Conservation (phyloP, 2,888 invertebrate genomes). For the Athetis lepigone region DNA sequence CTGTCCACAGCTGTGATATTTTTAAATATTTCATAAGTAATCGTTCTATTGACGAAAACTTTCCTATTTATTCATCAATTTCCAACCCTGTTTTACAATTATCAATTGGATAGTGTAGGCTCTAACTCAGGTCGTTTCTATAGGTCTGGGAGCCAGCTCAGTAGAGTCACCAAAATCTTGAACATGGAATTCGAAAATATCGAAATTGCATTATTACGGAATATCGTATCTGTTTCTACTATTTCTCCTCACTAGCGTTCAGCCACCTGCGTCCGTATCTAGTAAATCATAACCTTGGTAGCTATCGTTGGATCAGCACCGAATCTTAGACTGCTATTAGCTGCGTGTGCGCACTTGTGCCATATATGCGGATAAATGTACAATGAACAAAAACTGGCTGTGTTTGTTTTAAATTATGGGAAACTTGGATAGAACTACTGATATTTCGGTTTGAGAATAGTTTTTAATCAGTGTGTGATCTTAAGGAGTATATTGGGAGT, state of each 20-base stretch:
- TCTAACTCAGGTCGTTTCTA: too few relatives aligned
- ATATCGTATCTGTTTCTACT: neutral
- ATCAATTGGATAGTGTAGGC: too few relatives aligned
- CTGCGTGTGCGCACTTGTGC: slow-evolving; percentile 59
- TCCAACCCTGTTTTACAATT: too few relatives aligned
- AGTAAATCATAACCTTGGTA: slow-evolving; percentile 70
- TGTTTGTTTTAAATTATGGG: slow-evolving; percentile 35
- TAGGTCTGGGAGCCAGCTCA: too few relatives aligned
- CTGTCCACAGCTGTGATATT: too few relatives aligned
- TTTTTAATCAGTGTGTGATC: too few relatives aligned
- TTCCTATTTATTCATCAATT: too few relatives aligned
- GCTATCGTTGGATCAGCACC: slow-evolving; percentile 65
- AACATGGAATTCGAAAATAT: neutral
- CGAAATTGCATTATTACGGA: slow-evolving; percentile 1
- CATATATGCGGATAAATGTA: slow-evolving; percentile 56
- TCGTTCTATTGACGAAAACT: too few relatives aligned
- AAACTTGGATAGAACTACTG: slow-evolving; percentile 4
- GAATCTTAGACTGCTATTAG: slow-evolving; percentile 65
- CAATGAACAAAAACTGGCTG: slow-evolving; percentile 42
- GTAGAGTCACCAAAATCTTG: too few relatives aligned
- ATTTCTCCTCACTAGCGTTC: slow-evolving; percentile 59
- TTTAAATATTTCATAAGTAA: too few relatives aligned
- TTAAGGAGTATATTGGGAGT: too few relatives aligned
- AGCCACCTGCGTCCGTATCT: slow-evolving; percentile 68
- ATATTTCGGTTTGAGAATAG: neutral